Evolutionary conservation across 2,113 vertebrate species (phyloP), one percentile per base, ranked within the genome.

Genomic region (Hypocryptadius cinnamomeus): DNA sequence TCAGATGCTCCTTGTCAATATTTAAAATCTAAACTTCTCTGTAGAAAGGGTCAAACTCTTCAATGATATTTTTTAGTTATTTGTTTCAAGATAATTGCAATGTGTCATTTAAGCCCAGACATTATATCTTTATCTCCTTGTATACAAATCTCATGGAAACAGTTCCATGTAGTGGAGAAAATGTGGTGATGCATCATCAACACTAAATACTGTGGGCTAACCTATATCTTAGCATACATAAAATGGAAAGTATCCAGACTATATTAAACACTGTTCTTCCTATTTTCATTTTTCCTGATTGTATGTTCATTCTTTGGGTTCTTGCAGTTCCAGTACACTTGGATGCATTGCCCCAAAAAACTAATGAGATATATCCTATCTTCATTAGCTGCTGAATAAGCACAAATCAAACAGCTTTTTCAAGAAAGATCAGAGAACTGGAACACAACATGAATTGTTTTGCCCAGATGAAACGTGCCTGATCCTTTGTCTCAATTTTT

Each of bases 401-500:
- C 7, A 8, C 35, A n/a, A 13, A 76, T 13, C 37, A 72, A 82
- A 42, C 21, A 79, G 53, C 16, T 81, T 91, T 78, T 89, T 91
- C 14, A 60, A n/a, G 69, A 87, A 74, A 76, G 24, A 81, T 60
- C 27, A 56, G 57, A 89, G 45, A 57, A 89, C 13, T 51, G 33
- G 44, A 91, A 76, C 31, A 80, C 2, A 2, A 51, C 9, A 42
- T 23, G 48, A 87, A 84, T 61, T 70, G 42, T 84, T 64, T 47
- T 40, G 19, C 77, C 87, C 59, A 92, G 66, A 71, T 12, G 8
- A 90, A 87, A 89, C 64, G 68, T 64, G 33, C 45, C 40, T 89
- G 78, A 89, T 31, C 18, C 14, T 57, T 37, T 51, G 48, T 74
- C 79, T 96, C 59, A n/a, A 65, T 87, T 95, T 96, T 90, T 85